A percentile compares a stretch with the other conserved stretches of the same genome.
phyloP scores from a whole-genome alignment of 2,113 vertebrate genomes.

The Orthochromis indermauri region DNA sequence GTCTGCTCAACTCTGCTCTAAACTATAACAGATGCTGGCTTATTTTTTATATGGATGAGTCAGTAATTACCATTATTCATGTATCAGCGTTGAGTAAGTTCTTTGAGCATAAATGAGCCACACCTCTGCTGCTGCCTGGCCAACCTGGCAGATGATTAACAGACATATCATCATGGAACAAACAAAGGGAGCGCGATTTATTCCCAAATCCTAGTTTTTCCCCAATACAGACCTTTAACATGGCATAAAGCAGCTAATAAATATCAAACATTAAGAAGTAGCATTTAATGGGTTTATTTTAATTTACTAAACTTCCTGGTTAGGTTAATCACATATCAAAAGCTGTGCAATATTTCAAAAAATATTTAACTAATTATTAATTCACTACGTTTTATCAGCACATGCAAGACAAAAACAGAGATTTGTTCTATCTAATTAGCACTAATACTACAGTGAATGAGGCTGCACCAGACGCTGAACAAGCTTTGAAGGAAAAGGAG shows the following conservation, averaged over 20 bases:
- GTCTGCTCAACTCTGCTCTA: neutral
- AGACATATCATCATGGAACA: neutral
- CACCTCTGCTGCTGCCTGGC: neutral
- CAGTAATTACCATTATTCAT: neutral
- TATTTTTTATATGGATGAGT: neutral
- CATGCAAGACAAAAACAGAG: neutral
- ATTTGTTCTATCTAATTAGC: neutral
- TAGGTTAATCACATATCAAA: neutral
- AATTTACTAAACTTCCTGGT: neutral
- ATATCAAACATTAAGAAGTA: neutral
- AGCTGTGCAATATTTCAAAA: neutral
- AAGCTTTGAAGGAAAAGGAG: neutral
- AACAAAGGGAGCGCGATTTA: neutral
- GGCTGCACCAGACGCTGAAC: neutral
- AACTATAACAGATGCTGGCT: neutral
- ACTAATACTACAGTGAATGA: neutral
- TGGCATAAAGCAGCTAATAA: neutral
- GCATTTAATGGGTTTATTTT: neutral
- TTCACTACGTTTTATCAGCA: neutral
- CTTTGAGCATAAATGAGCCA: neutral
- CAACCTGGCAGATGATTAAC: slow-evolving; percentile 12
- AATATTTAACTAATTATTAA: neutral
- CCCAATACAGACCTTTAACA: neutral
- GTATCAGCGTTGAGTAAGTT: neutral
- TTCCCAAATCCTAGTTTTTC: neutral